Percentiles rank a stretch among this genome's conserved stretches.
phyloP scores from a whole-genome alignment of 92 coral and sea anemone genomes.

The Pocillopora meandrina region DNA sequence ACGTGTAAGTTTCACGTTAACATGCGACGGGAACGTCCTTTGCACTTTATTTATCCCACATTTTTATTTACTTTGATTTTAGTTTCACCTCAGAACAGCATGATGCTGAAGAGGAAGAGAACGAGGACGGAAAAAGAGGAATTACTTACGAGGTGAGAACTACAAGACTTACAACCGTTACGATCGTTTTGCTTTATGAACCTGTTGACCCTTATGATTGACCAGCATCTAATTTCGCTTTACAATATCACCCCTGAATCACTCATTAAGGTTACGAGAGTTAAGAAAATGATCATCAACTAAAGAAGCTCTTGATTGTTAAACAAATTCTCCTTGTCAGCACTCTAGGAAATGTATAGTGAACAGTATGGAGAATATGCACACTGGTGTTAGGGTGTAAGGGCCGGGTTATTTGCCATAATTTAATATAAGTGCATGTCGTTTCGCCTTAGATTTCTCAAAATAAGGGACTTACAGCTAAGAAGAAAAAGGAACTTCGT shows the following conservation, averaged over 20 bases:
- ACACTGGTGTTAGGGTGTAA: too few relatives aligned
- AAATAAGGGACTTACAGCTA: constrained; percentile 92
- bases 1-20: neutral
- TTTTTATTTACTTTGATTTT: neutral
- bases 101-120: constrained; percentile 38
- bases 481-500: constrained; percentile 84
- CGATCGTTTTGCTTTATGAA: neutral
- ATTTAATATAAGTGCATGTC: neutral
- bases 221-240: too few relatives aligned
- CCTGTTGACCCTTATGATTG: neutral
- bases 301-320: too few relatives aligned
- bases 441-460: constrained; percentile 72
- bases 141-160: constrained; percentile 79
- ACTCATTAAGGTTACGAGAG: too few relatives aligned
- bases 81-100: constrained; percentile 40
- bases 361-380: too few relatives aligned
- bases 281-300: too few relatives aligned
- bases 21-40: neutral
- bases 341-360: too few relatives aligned
- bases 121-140: constrained; percentile 78
- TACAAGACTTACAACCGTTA: neutral
- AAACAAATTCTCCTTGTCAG: too few relatives aligned
- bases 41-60: neutral
- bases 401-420: too few relatives aligned
- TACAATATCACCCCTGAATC: too few relatives aligned